Evolutionary conservation across 2,797 vertebrate species (phyloP), one percentile per base, ranked within the genome.

Genomic region (Siniperca scherzeri): DNA sequence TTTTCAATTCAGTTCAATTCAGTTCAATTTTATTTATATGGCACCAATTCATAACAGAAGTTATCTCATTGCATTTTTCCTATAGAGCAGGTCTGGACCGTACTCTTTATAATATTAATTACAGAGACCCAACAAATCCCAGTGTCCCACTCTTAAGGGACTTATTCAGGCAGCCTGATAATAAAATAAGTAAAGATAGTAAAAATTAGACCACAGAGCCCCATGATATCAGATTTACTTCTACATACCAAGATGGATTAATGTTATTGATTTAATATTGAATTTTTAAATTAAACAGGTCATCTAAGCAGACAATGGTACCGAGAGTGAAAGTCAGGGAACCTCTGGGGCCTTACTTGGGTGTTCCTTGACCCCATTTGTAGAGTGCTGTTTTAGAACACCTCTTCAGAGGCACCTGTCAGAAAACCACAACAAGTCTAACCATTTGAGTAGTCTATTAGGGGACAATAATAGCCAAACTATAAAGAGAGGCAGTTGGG

Each of bases 381-480:
- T 46, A 70, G 17, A 74, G 30, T 27, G 27, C 5, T 22, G 30
- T 67, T 59, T 67, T 30, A 27, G 12, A 70, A 52, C 53, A n/a
- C 38, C 66, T 67, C 71, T 69, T 80, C 67, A 74, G 48, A 62
- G 42, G 69, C 76, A 83, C 56, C 78, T 82, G 48, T 74, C 17
- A 71, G 55, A 42, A 52, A 78, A 33, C 19, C 25, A 56, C 61
- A 69, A 73, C 61, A 76, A 77, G 40, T 19, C 70, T 55, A 21
- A 78, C 8, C 36, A 27, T 76, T 77, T 66, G 48, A 86, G 57
- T 2, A n/a, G 56, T 60, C 80, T 74, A 46, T 85, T 80, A 67
- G 11, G 33, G 44, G 19, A 77, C 55, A 73, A 87, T 67, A 77
- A 57, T 38, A 44, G 69, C 17, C 1, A 2, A 22, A 19, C 14